phyloP scores from a whole-genome alignment of 1,140 invertebrate species.

The Drosophila obscura region DNA sequence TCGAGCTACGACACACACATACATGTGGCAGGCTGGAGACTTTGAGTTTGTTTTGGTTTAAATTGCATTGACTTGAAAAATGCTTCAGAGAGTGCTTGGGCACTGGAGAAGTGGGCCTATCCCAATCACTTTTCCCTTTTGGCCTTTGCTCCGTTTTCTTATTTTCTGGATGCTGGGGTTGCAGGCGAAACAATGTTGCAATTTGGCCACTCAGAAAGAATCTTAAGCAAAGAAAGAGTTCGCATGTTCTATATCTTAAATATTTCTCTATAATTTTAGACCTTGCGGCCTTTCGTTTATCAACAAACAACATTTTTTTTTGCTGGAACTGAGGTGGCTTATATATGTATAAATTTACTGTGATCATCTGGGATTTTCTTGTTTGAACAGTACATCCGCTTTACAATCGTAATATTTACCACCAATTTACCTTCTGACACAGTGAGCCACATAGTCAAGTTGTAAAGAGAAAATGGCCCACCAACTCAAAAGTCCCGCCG shows the following conservation, averaged over 20 bases:
- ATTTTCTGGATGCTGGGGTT: background rate
- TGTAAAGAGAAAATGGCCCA: conserved; percentile 55
- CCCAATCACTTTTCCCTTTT: conserved; percentile 69
- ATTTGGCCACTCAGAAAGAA: too few species aligned
- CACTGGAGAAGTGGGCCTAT: conserved; percentile 69
- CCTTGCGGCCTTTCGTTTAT: too few species aligned
- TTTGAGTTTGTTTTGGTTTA: conserved; percentile 82
- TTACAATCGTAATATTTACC: conserved; percentile 8
- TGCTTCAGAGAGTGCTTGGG: conserved; percentile 31
- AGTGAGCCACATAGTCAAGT: background rate
- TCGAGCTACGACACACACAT: background rate
- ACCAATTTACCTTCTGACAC: conserved; percentile 22
- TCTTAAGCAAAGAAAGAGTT: too few species aligned
- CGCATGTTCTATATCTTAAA: too few species aligned
- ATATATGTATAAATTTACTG: too few species aligned
- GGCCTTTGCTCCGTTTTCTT: background rate
- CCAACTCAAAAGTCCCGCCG: background rate
- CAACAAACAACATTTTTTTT: too few species aligned
- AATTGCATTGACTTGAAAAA: conserved; percentile 69
- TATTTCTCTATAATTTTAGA: too few species aligned
- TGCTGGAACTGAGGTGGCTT: too few species aligned
- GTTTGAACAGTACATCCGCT: conserved; percentile 15
- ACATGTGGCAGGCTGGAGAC: conserved; percentile 32
- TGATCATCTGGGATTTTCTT: too few species aligned
- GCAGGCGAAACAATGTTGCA: too few species aligned